A percentile compares a stretch with the other conserved stretches of the same genome.
Conservation (phyloP, 2,113 vertebrate genomes). For the Onychorhynchus coronatus region DNA sequence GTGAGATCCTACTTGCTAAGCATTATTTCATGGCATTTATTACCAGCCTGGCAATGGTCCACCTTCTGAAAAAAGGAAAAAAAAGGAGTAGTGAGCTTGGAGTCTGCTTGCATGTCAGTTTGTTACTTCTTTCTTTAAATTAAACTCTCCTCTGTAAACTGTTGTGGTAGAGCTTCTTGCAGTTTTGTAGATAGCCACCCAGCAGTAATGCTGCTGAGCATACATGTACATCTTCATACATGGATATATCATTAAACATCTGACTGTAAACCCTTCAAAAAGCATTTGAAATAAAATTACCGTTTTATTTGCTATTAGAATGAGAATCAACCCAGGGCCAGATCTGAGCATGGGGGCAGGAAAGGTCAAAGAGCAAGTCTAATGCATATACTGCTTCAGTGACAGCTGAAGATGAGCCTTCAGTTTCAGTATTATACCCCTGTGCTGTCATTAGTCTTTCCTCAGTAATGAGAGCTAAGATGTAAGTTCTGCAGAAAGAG, state of each 20-base stretch:
- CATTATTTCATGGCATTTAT: slow-evolving; percentile 52
- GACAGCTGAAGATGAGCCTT: not conserved
- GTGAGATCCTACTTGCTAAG: slow-evolving; percentile 34
- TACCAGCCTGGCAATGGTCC: slow-evolving; percentile 44
- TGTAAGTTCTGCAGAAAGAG: not conserved
- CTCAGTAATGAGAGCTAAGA: not conserved
- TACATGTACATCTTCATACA: not conserved
- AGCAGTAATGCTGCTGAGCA: not conserved
- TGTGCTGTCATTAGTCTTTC: not conserved
- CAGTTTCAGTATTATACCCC: not conserved
- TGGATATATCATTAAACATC: not conserved
- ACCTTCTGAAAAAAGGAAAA: slow-evolving; percentile 56
- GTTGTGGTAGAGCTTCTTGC: not conserved
- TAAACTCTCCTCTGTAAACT: not conserved
- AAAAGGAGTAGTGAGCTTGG: slow-evolving; percentile 30
- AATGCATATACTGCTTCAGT: not conserved
- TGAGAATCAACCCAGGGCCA: not conserved
- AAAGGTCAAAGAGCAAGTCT: not conserved
- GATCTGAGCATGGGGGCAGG: not conserved
- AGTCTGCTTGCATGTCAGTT: not conserved
- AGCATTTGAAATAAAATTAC: not conserved
- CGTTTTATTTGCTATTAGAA: not conserved
- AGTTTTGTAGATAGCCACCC: not conserved
- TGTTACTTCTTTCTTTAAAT: not conserved
- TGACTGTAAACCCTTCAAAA: not conserved